Evolutionary conservation across 2,888 invertebrate genomes (phyloP).

Genomic region (Oscheius sp.): DNA sequence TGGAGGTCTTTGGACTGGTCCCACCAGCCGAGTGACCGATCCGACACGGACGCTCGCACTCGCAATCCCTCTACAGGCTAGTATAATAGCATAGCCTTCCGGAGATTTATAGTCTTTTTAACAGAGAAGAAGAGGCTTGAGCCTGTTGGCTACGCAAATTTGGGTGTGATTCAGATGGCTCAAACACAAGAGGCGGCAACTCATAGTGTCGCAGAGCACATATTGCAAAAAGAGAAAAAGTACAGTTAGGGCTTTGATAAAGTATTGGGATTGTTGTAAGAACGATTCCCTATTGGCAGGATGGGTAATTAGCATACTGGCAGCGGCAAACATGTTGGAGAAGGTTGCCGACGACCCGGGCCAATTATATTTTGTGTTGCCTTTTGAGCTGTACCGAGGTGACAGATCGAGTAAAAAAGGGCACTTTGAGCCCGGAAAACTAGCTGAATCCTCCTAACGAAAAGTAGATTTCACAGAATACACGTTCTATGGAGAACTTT

Average conservation of each 20-base stretch:
- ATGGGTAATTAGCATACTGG: slow-evolving; percentile 19
- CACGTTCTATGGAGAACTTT: not conserved
- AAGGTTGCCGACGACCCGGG: not conserved
- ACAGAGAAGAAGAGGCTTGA: not conserved
- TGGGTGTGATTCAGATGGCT: too few species aligned
- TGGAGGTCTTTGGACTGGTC: slow-evolving; percentile 18
- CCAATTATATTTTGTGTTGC: slow-evolving; percentile 7
- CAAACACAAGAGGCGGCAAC: too few species aligned
- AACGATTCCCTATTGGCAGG: not conserved
- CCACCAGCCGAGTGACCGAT: slow-evolving; percentile 21
- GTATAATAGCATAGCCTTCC: not conserved
- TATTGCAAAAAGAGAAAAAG: slow-evolving; percentile 2
- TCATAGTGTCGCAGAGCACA: not conserved
- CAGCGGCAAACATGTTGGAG: slow-evolving; percentile 22
- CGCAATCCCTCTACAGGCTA: not conserved
- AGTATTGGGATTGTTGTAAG: not conserved
- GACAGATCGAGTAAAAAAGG: not conserved
- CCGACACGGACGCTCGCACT: slow-evolving; percentile 32
- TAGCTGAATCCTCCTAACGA: not conserved
- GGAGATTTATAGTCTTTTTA: slow-evolving; percentile 2
- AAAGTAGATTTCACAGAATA: not conserved
- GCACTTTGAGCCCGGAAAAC: not conserved
- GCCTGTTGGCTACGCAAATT: too few species aligned
- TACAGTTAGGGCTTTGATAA: not conserved
- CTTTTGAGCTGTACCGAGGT: not conserved